Evolutionary conservation across 2,113 vertebrate species (phyloP), one percentile per base, ranked within the genome.

Genomic region (Plecturocebus donacophilus): DNA sequence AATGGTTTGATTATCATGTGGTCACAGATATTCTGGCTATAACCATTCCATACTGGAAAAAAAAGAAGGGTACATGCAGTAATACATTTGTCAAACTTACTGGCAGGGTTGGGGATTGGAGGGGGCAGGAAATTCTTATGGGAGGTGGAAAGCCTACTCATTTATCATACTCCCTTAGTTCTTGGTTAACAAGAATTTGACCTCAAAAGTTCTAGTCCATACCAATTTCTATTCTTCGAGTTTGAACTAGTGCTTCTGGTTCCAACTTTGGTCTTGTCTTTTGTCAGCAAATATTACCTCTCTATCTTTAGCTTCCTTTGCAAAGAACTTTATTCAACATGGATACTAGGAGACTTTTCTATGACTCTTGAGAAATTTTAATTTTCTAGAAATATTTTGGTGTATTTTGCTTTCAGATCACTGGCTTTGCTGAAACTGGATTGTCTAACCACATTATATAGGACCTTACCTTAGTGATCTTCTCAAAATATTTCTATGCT

Each of bases 111-210:
- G 16, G 52, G 52, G 52, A 16, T 52, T 52, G 3, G 5, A 42
- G 4, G 16, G 56, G 13, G 9, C 70, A 71, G n/a, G n/a, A 11
- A 23, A 35, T 66, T 92, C 19, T 66, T 14, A 73, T 30, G 3
- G 20, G 30, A n/a, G 2, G 0, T 16, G 11, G 14, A 13, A 17
- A 11, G 16, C 32, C 7, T 52, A 23, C 47, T 19, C 11, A 8
- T 61, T 83, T n/a, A 77, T 12, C 13, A 4, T 38, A 10, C 5
- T 32, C 1, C 1, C 5, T 27, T 6, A 8, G 21, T 10, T 45
- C 8, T 35, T 58, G 38, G 2, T 77, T 66, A 77, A 25, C 19
- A 38, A 38, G 17, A 92, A 92, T 30, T 47, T n/a, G 25, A 35
- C 12, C 32, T 81, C 38, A 19, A 80, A 45, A 45, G 68, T 49